These are phyloP conservation scores for Lordiphosa stackelbergi DNA, from an alignment of 1,140 invertebrate genomes.

Conservation along the genomic window DNA sequence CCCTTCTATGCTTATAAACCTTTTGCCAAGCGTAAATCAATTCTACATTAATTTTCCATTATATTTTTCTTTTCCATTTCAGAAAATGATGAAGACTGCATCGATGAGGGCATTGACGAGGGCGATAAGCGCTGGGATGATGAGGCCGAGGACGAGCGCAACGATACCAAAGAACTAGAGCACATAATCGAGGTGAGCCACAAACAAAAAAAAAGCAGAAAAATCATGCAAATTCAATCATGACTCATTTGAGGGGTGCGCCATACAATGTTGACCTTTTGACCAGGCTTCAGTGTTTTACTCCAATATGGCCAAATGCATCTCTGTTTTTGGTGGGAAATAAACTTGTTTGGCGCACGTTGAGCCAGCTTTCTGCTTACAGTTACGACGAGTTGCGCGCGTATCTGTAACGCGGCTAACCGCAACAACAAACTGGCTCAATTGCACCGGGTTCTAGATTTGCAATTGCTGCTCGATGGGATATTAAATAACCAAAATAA, in stretches of 20 bases:
- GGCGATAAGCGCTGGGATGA: constrained; percentile 76
- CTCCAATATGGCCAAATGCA: constrained; percentile 7
- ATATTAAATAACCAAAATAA: constrained; percentile 66
- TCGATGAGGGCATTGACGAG: constrained; percentile 90
- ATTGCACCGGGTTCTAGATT: constrained; percentile 57
- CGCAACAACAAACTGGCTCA: constrained; percentile 48
- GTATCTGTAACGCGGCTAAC: constrained; percentile 67
- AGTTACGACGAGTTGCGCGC: constrained; percentile 46
- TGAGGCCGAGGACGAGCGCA: constrained; percentile 80
- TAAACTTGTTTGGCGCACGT: constrained; percentile 62
- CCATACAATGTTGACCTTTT: constrained; percentile 51
- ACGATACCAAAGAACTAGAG: constrained; percentile 76
- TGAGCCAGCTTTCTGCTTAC: constrained; percentile 16
- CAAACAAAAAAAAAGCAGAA: constrained; percentile 1
- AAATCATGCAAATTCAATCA: constrained; percentile 21
- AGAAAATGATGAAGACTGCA: constrained; percentile 93
- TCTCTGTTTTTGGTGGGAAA: constrained; percentile 40
- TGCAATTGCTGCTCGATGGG: constrained; percentile 39
- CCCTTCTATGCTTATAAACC: too few relatives aligned
- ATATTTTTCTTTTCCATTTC: constrained; percentile 26
- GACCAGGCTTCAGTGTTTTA: constrained; percentile 44
- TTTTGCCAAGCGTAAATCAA: too few relatives aligned
- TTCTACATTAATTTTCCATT: too few relatives aligned
- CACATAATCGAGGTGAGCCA: constrained; percentile 70
- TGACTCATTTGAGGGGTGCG: constrained; percentile 18